Conservation (phyloP, 2,888 invertebrate genomes). For the Drosophila dives region DNA sequence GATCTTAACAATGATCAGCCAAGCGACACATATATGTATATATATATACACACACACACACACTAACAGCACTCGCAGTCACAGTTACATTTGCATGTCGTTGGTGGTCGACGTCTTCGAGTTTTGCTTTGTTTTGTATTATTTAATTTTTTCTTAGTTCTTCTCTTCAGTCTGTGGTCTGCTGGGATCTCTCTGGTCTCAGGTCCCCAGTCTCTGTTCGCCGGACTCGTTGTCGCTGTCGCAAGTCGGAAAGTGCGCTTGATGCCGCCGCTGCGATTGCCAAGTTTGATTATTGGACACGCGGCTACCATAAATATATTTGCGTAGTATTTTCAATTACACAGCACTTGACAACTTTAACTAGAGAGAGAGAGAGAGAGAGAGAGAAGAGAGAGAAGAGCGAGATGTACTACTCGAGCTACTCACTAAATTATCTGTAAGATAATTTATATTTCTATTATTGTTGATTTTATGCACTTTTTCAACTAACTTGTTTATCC, state of each 20-base stretch:
- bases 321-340: slow-evolving; percentile 1
- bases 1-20: slow-evolving; percentile 79
- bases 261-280: slow-evolving; percentile 62
- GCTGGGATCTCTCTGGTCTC: slow-evolving; percentile 15
- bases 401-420: neutral
- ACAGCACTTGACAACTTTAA: neutral
- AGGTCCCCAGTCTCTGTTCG: neutral
- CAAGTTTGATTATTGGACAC: slow-evolving; percentile 75
- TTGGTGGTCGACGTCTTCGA: slow-evolving; percentile 65
- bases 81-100: slow-evolving; percentile 73
- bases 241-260: slow-evolving; percentile 42
- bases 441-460: neutral
- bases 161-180: slow-evolving; percentile 33
- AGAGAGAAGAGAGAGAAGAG: neutral
- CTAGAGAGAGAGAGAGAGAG: neutral
- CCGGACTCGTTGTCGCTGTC: slow-evolving; percentile 28
- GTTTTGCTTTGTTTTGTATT: slow-evolving; percentile 13
- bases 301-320: slow-evolving; percentile 71
- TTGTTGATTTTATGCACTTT: too few species aligned
- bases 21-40: slow-evolving; percentile 58
- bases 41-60: slow-evolving; percentile 29
- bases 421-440: neutral
- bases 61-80: slow-evolving; percentile 5
- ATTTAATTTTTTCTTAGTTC: slow-evolving; percentile 5
- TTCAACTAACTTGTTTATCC: too few species aligned